phyloP scores from a whole-genome alignment of 1,140 invertebrate species.

The Drosophila kurseongensis region DNA sequence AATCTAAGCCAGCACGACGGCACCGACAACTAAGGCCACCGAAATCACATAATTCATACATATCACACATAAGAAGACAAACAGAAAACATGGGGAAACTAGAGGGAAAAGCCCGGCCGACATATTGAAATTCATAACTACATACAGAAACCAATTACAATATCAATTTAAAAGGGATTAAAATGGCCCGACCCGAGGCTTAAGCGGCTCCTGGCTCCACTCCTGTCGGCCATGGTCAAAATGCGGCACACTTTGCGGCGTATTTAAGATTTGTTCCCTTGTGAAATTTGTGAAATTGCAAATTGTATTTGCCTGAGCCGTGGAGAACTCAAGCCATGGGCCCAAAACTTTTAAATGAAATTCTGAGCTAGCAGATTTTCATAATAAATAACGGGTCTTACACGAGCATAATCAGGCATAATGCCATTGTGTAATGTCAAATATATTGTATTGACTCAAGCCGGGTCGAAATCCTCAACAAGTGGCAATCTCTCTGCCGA shows the following conservation, averaged over 20 bases:
- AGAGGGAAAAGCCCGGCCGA: conserved; percentile 29
- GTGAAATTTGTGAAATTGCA: conserved; percentile 54
- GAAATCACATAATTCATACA: conserved; percentile 44
- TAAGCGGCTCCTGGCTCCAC: conserved; percentile 8
- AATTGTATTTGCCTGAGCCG: conserved; percentile 51
- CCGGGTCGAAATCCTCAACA: conserved; percentile 43
- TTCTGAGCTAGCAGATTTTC: conserved; percentile 77
- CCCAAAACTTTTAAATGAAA: conserved; percentile 72
- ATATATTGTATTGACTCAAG: conserved; percentile 40
- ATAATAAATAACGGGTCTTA: conserved; percentile 73
- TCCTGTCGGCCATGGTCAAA: conserved; percentile 21
- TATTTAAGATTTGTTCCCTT: conserved; percentile 57
- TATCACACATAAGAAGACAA: conserved; percentile 25
- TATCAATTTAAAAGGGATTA: conserved; percentile 83
- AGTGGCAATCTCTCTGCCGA: conserved; percentile 40
- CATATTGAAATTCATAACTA: conserved; percentile 81
- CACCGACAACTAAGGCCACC: conserved; percentile 5
- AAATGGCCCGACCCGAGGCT: conserved; percentile 52
- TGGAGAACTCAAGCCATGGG: conserved; percentile 20
- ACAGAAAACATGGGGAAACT: conserved; percentile 32
- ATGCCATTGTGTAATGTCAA: conserved; percentile 68
- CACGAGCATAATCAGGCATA: conserved; percentile 68
- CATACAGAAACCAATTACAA: conserved; percentile 79
- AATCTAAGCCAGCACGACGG: conserved; percentile 22
- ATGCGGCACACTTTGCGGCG: conserved; percentile 13